A percentile compares a stretch with the other conserved stretches of the same genome.
These are phyloP conservation scores for Chionomys nivalis DNA, from an alignment of 2,113 vertebrate species.

Conservation along the genomic window DNA sequence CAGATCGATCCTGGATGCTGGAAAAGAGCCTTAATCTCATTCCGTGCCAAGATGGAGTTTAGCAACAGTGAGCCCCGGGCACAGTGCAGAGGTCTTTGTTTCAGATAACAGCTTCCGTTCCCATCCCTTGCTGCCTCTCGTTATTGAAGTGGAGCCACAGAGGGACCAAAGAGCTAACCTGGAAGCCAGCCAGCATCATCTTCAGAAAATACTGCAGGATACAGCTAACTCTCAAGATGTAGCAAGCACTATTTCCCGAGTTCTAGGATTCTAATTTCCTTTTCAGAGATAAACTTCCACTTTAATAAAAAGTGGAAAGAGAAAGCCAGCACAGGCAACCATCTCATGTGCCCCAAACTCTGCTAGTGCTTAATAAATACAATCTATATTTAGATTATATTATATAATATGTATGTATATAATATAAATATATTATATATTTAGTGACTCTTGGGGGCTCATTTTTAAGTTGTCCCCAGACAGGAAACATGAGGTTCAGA, in stretches of 20 bases:
- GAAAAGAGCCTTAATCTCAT: constrained; percentile 46
- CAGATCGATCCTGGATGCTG: not conserved
- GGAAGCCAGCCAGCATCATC: not conserved
- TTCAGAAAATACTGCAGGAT: not conserved
- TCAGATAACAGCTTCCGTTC: not conserved
- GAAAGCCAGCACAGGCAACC: constrained; percentile 18
- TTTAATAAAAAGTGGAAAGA: constrained; percentile 37
- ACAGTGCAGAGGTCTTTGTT: constrained; percentile 13
- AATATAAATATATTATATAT: no score
- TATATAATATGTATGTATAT: no score
- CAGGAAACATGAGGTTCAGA: constrained; percentile 20
- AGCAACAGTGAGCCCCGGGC: not conserved
- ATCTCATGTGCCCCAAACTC: not conserved
- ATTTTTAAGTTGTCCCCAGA: not conserved
- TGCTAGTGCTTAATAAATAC: not conserved
- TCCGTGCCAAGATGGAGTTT: constrained; percentile 42
- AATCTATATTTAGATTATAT: not conserved
- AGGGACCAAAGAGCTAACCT: not conserved
- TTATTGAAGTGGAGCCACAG: not conserved
- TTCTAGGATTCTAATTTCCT: constrained; percentile 4
- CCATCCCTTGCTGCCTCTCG: not conserved
- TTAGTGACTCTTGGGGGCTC: not conserved
- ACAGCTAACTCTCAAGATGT: not conserved
- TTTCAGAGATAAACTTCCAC: not conserved
- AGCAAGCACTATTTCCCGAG: not conserved